Base-by-base conservation (phyloP, 2,888 invertebrate genomes). In the Callinectes sapidus region DNA sequence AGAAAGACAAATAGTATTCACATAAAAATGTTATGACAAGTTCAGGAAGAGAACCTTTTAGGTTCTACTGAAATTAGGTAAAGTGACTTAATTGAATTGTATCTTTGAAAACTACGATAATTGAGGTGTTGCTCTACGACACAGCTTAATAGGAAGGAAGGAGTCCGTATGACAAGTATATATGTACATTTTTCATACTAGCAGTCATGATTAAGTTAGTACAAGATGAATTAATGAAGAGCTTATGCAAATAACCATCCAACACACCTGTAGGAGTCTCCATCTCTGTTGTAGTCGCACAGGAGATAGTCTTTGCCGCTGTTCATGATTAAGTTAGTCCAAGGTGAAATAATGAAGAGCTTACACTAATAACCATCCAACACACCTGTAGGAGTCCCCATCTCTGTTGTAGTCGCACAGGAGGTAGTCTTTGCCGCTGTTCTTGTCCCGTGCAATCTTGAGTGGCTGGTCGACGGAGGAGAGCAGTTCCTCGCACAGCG, bases 381-480 rank as follows among this genome's bases (percentile, higher is more conserved):
- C 66, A 35, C 28, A 97, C 97, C 98, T 97, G 96, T 99, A 99
- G 1, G 99, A 99, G 96, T 99, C 99, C 39, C 99, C 99, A 96
- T 99, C 99, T 95, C 99, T 97, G 96, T 99, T 99, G 96, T 99
- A 99, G 96, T 99, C 99, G 96, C 99, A 99, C 39, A 99, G 96
- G 93, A 99, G 97, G 96, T 99, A 99, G 96, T 99, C 99, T 96
- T 98, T 99, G 89, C 99, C 99, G 95, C 98, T 97, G 95, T 97
- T 98, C 95, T 98, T 98, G 96, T 99, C 99, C 94, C 96, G 95
- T 94, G 99, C 99, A 95, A 99, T 98, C 96, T 99, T 99, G 94
- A 99, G 96, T 2, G 99, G 99, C 96, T 99, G 99, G 96, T 99
- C 99, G 28, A 99, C 99, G 0, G 99, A 99, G 14, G 99, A 99